Conservation (phyloP, 2,888 invertebrate genomes). For the Rhagonycha lutea region DNA sequence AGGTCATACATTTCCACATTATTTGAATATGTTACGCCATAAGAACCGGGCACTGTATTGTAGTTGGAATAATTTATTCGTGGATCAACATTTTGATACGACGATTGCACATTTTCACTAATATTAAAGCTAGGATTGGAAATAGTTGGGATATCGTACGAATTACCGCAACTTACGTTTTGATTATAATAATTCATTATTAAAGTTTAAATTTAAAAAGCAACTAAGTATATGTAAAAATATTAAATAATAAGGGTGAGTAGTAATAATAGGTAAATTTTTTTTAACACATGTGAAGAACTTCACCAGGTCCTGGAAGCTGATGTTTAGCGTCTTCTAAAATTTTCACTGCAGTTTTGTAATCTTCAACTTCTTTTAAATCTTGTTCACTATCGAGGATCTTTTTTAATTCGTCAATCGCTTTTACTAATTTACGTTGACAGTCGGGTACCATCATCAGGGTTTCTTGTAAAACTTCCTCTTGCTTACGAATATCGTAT, state of each 20-base stretch:
- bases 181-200: conserved; percentile 28
- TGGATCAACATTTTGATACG: conserved; percentile 26
- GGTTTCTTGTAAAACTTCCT: conserved; percentile 86
- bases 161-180: not conserved
- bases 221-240: not conserved
- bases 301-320: conserved; percentile 55
- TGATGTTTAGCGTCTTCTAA: conserved; percentile 70
- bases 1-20: conserved; percentile 22
- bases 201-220: conserved; percentile 7
- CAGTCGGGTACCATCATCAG: conserved; percentile 94
- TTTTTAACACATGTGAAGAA: conserved; percentile 34
- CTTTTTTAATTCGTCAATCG: conserved; percentile 75
- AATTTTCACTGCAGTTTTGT: conserved; percentile 67
- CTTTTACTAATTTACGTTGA: conserved; percentile 75
- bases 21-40: not conserved
- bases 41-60: conserved; percentile 2
- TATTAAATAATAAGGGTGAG: not conserved
- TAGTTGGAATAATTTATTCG: conserved; percentile 25
- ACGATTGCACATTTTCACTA: not conserved
- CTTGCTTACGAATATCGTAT: conserved; percentile 79
- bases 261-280: not conserved
- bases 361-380: conserved; percentile 75
- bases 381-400: conserved; percentile 76
- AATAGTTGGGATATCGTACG: not conserved
- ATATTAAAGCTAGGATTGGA: not conserved